A percentile compares a stretch with the other conserved stretches of the same genome.
phyloP scores from a whole-genome alignment of 2,888 invertebrate species.

The Drosophila multiciliata region DNA sequence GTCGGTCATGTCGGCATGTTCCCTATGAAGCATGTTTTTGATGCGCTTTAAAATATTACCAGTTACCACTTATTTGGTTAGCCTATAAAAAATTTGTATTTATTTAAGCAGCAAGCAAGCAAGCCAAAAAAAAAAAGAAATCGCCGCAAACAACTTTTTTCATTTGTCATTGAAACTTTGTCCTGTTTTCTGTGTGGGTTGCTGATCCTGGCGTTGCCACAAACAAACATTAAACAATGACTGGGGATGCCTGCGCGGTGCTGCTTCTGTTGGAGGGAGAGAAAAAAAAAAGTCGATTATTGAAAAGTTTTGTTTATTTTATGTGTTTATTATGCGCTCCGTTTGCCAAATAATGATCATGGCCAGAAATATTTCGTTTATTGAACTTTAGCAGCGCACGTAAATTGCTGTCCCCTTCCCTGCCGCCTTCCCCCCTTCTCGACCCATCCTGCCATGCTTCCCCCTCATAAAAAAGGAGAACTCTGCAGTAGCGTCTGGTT shows the following conservation, averaged over 20 bases:
- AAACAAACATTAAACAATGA: slow-evolving; percentile 79
- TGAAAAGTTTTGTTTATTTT: slow-evolving; percentile 82
- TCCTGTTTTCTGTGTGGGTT: slow-evolving; percentile 46
- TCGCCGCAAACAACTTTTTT: slow-evolving; percentile 63
- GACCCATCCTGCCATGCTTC: not conserved
- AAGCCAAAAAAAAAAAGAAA: slow-evolving; percentile 13
- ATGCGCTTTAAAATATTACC: slow-evolving; percentile 44
- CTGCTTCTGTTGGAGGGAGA: not conserved
- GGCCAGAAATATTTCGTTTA: slow-evolving; percentile 83
- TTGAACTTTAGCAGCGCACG: slow-evolving; percentile 82
- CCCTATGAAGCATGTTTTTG: slow-evolving; percentile 48
- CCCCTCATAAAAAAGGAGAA: slow-evolving; percentile 15
- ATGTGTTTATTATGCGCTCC: slow-evolving; percentile 84
- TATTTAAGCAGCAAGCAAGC: slow-evolving; percentile 60
- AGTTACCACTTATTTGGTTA: slow-evolving; percentile 19
- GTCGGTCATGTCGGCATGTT: slow-evolving; percentile 16
- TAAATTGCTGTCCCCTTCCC: slow-evolving; percentile 60
- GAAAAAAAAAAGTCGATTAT: slow-evolving; percentile 76
- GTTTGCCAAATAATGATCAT: slow-evolving; percentile 84
- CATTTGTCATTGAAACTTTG: slow-evolving; percentile 81
- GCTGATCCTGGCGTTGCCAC: slow-evolving; percentile 53
- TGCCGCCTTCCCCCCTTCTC: not conserved
- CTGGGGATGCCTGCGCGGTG: slow-evolving; percentile 12
- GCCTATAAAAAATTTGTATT: slow-evolving; percentile 77
- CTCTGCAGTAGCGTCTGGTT: slow-evolving; percentile 16